Percentiles rank a stretch among this genome's conserved stretches.
These are phyloP conservation scores for Glossosoma conforme DNA, from an alignment of 1,140 invertebrate species.

Conservation along the genomic window DNA sequence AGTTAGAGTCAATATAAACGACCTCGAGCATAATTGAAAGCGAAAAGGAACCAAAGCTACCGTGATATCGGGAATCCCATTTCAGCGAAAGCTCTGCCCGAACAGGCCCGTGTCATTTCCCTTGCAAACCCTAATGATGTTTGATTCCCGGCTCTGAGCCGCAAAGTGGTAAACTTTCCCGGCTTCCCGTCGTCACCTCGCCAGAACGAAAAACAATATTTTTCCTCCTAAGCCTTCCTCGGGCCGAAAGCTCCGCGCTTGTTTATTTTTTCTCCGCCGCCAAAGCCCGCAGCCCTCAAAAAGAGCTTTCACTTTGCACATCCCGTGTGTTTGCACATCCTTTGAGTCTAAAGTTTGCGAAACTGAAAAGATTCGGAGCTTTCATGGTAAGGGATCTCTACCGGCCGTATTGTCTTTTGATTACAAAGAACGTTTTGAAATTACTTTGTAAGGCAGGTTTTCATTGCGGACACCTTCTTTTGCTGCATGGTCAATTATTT, in stretches of 20 bases:
- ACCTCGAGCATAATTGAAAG: too few relatives aligned
- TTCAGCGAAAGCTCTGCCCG: too few relatives aligned
- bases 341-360: conserved; percentile 6
- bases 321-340: conserved; percentile 6
- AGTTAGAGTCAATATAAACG: too few relatives aligned
- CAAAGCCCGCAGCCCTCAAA: conserved; percentile 2
- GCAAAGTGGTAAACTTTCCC: conserved; percentile 5
- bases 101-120: not conserved
- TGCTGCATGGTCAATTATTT: too few relatives aligned
- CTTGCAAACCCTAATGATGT: conserved; percentile 26
- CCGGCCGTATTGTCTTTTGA: conserved; percentile 3
- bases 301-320: conserved; percentile 10
- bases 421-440: not conserved
- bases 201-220: conserved; percentile 29
- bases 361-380: not conserved
- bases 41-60: too few relatives aligned
- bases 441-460: too few relatives aligned
- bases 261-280: conserved; percentile 6
- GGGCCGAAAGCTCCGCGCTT: conserved; percentile 9
- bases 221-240: conserved; percentile 26
- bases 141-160: conserved; percentile 10
- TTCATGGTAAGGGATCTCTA: not conserved
- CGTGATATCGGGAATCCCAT: too few relatives aligned
- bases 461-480: too few relatives aligned
- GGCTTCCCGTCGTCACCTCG: conserved; percentile 3